phyloP scores from a whole-genome alignment of 2,797 vertebrate species.

The Tympanoctomys barrerae region DNA sequence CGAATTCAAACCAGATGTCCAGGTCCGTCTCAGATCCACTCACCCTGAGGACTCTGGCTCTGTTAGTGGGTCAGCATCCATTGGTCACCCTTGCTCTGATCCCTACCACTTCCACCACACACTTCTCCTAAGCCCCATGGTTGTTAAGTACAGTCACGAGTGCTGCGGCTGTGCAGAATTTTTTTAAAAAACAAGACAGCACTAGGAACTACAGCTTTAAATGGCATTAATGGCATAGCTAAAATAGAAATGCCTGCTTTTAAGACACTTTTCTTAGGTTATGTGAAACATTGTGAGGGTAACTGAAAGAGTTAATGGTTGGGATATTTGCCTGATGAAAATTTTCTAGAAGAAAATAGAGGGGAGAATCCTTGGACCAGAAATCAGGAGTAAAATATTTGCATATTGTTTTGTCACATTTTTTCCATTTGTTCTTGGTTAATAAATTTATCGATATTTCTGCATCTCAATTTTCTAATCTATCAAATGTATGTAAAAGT shows the following conservation, averaged over 20 bases:
- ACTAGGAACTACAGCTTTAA: slow-evolving; percentile 31
- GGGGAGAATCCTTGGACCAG: neutral
- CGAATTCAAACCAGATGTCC: neutral
- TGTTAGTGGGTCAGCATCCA: neutral
- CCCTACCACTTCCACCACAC: neutral
- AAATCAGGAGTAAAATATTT: slow-evolving; percentile 34
- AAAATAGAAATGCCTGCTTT: slow-evolving; percentile 55
- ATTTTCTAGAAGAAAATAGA: slow-evolving; percentile 20
- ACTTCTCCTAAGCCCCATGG: neutral
- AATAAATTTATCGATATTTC: neutral
- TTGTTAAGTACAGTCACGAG: slow-evolving; percentile 7
- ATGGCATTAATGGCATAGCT: neutral
- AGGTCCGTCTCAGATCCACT: neutral
- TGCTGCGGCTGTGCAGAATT: neutral
- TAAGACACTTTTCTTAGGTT: slow-evolving; percentile 38
- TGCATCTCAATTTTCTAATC: slow-evolving; percentile 38
- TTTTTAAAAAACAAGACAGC: neutral
- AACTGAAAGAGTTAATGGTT: slow-evolving; percentile 59
- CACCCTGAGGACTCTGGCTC: neutral
- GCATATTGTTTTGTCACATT: neutral
- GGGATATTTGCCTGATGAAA: slow-evolving; percentile 56
- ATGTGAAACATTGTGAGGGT: slow-evolving; percentile 56
- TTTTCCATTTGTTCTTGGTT: slow-evolving; percentile 27
- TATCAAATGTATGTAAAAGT: slow-evolving; percentile 25
- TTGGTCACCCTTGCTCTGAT: neutral